Evolutionary conservation across 2,797 vertebrate genomes (phyloP).

Genomic region (Tokudaia muenninki): DNA sequence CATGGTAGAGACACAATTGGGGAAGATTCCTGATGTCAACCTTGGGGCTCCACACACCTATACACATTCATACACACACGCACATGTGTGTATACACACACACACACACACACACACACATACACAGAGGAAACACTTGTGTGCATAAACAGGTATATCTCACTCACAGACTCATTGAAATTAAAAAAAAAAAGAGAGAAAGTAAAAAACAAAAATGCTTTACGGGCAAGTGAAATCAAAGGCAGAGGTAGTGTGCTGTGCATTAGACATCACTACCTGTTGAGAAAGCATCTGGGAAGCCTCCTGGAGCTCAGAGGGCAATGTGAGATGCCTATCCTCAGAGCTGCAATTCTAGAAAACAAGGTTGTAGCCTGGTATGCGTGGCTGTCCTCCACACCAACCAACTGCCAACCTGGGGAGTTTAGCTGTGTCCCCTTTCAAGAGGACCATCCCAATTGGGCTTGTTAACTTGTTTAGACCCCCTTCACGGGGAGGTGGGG

Average conservation of each 20-base stretch:
- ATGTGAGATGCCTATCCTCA: neutral
- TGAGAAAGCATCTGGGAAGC: neutral
- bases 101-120: no score
- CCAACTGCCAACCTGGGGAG: no score
- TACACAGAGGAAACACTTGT: no score
- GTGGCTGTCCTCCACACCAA: neutral
- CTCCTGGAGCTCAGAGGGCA: neutral
- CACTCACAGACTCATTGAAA: neutral
- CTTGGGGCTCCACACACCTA: neutral
- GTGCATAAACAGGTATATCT: neutral
- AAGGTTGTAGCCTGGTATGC: neutral
- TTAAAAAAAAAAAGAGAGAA: neutral
- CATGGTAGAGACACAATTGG: neutral
- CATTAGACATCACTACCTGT: neutral
- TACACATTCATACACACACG: neutral
- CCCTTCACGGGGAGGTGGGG: neutral
- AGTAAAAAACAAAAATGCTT: neutral
- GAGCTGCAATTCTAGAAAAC: neutral
- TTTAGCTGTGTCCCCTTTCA: neutral
- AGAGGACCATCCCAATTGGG: neutral
- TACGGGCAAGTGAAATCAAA: conserved; percentile 43
- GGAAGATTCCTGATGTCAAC: neutral
- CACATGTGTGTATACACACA: neutral
- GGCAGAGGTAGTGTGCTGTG: neutral
- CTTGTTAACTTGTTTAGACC: neutral